A percentile compares a stretch with the other conserved stretches of the same genome.
Evolutionary conservation across 2,797 vertebrate species (phyloP).

Genomic region (Channa striata): DNA sequence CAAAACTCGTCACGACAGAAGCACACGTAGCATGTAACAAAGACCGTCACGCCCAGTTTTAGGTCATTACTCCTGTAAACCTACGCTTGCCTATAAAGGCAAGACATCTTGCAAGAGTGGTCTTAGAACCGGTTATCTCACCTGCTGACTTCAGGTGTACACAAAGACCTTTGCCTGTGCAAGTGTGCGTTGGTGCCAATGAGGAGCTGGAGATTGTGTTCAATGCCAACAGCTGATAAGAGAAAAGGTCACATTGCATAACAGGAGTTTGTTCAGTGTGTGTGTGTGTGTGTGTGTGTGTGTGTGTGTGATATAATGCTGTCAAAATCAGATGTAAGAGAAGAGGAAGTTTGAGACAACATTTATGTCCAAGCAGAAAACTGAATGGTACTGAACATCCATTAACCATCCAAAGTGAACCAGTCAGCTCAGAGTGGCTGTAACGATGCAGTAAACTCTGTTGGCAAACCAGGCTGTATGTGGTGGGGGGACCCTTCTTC

Average conservation of each 20-base stretch:
- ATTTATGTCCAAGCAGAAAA: slow-evolving; percentile 36
- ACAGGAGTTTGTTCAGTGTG: slow-evolving; percentile 48
- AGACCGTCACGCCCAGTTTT: slow-evolving; percentile 59
- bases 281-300: slow-evolving; percentile 50
- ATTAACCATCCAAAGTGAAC: slow-evolving; percentile 53
- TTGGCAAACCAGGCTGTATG: slow-evolving; percentile 39
- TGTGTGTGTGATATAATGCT: slow-evolving; percentile 58
- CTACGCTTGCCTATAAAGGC: neutral
- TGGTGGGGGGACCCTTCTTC: neutral
- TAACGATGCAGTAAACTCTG: slow-evolving; percentile 57
- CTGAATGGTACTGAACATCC: slow-evolving; percentile 37
- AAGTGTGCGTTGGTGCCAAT: slow-evolving; percentile 32
- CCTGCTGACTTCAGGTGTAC: slow-evolving; percentile 54
- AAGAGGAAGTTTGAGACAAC: neutral
- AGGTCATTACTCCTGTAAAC: slow-evolving; percentile 50
- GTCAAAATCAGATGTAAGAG: slow-evolving; percentile 32
- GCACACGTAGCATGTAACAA: slow-evolving; percentile 20
- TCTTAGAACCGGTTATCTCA: slow-evolving; percentile 54
- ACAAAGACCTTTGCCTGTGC: slow-evolving; percentile 61
- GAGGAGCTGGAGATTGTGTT: slow-evolving; percentile 50
- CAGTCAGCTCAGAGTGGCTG: slow-evolving; percentile 43
- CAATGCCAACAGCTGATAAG: slow-evolving; percentile 77
- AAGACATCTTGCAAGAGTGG: slow-evolving; percentile 7
- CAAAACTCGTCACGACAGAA: slow-evolving; percentile 13
- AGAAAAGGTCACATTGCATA: slow-evolving; percentile 80